Conservation (phyloP, 2,888 invertebrate genomes). For the Eupithecia subfuscata region DNA sequence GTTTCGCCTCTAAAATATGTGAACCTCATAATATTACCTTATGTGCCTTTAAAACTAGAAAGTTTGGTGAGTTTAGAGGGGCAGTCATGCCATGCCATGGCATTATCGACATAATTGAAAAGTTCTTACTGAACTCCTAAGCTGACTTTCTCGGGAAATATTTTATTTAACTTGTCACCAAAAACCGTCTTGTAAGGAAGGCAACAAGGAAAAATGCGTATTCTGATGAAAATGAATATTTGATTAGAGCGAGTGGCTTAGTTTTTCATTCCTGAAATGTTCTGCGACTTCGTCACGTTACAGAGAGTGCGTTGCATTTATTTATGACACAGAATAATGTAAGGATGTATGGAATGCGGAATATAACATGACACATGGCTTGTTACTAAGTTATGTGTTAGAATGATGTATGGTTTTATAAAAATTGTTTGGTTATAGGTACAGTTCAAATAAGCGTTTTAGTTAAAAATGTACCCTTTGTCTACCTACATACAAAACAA, state of each 20-base stretch:
- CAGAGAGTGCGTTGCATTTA: neutral
- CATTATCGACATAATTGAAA: neutral
- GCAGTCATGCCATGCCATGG: neutral
- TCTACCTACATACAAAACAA: too few species aligned
- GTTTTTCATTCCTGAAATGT: conserved; percentile 21
- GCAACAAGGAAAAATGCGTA: conserved; percentile 13
- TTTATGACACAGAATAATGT: neutral
- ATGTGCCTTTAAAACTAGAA: too few species aligned
- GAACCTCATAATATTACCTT: too few species aligned
- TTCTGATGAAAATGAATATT: conserved; percentile 23
- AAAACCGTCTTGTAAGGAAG: neutral
- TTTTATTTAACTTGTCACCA: neutral
- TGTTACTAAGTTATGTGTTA: neutral
- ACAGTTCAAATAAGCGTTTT: too few species aligned
- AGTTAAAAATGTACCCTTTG: too few species aligned
- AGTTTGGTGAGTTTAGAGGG: neutral
- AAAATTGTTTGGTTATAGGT: too few species aligned
- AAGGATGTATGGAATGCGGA: neutral
- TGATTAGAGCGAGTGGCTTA: conserved; percentile 17
- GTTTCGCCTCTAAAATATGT: too few species aligned
- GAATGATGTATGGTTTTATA: too few species aligned
- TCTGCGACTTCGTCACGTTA: neutral
- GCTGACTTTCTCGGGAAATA: too few species aligned
- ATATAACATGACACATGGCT: neutral
- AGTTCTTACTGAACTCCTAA: neutral